These are phyloP conservation scores for Biston stratarius DNA, from an alignment of 2,888 invertebrate species.

Conservation along the genomic window DNA sequence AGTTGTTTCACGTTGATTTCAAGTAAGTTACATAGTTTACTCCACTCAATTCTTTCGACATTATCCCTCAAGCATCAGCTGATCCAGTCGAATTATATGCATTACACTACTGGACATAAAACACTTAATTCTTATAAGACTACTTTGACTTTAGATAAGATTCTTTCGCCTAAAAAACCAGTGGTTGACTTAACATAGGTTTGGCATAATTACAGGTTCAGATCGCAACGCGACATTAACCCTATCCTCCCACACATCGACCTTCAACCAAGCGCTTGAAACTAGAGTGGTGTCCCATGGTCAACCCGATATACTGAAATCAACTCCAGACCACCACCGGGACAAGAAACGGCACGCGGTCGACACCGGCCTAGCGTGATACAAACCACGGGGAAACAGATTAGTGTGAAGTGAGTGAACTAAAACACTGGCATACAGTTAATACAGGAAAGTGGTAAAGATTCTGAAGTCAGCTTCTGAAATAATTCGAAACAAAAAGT, in stretches of 20 bases:
- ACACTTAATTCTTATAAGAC: conserved; percentile 51
- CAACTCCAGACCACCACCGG: conserved; percentile 93
- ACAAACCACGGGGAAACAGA: conserved; percentile 27
- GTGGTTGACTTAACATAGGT: neutral
- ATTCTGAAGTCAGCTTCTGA: neutral
- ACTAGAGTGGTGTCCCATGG: conserved; percentile 78
- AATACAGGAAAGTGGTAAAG: neutral
- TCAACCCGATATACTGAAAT: conserved; percentile 94
- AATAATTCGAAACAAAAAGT: no score
- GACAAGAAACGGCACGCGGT: conserved; percentile 79
- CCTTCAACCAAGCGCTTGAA: conserved; percentile 65
- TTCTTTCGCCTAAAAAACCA: no score
- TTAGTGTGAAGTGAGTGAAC: conserved; percentile 8
- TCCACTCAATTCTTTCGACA: conserved; percentile 79
- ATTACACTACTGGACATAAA: no score
- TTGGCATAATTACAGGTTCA: conserved; percentile 50
- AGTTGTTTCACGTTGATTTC: neutral
- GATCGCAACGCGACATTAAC: conserved; percentile 75
- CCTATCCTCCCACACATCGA: conserved; percentile 73
- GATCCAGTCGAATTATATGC: no score
- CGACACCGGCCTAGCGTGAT: conserved; percentile 81
- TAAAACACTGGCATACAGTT: neutral
- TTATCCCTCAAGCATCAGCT: conserved; percentile 41
- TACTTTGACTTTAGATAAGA: conserved; percentile 46
- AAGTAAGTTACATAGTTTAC: conserved; percentile 49